Conservation (phyloP, 35 echinoderm and acorn worm genomes). For the Lytechinus variegatus region DNA sequence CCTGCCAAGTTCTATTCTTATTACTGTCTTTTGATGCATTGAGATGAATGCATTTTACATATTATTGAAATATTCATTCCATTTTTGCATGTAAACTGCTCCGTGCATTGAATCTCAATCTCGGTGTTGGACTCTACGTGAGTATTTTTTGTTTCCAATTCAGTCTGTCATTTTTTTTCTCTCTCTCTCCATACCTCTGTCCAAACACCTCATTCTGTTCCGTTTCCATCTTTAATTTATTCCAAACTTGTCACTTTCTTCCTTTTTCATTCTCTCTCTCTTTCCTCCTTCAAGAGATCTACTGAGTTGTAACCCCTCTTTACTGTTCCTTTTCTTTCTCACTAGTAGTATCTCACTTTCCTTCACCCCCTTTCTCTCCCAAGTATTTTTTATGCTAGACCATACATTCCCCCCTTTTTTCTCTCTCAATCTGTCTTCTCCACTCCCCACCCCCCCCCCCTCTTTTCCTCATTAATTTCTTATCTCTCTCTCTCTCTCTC, state of each 20-base stretch:
- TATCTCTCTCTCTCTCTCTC: neutral
- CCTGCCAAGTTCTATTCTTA: neutral
- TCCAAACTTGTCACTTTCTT: too few relatives aligned
- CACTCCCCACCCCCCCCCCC: too few relatives aligned
- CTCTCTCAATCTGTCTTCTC: too few relatives aligned
- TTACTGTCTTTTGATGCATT: neutral
- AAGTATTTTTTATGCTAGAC: too few relatives aligned
- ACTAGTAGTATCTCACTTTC: too few relatives aligned
- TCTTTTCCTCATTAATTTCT: too few relatives aligned
- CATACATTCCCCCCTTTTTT: too few relatives aligned
- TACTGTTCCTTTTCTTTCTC: neutral
- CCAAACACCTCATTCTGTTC: too few relatives aligned
- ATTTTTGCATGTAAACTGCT: neutral
- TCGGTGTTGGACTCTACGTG: neutral
- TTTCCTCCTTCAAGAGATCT: too few relatives aligned
- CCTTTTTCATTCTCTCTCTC: too few relatives aligned
- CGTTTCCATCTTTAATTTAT: too few relatives aligned
- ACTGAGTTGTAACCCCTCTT: neutral
- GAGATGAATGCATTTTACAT: neutral
- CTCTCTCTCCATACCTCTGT: neutral
- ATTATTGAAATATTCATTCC: conserved; percentile 12
- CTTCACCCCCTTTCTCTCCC: too few relatives aligned
- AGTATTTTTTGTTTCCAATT: neutral
- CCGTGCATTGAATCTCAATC: neutral
- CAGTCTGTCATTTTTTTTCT: neutral